Evolutionary conservation across 2,113 vertebrate species (phyloP).

Genomic region (Pleuronectes platessa): DNA sequence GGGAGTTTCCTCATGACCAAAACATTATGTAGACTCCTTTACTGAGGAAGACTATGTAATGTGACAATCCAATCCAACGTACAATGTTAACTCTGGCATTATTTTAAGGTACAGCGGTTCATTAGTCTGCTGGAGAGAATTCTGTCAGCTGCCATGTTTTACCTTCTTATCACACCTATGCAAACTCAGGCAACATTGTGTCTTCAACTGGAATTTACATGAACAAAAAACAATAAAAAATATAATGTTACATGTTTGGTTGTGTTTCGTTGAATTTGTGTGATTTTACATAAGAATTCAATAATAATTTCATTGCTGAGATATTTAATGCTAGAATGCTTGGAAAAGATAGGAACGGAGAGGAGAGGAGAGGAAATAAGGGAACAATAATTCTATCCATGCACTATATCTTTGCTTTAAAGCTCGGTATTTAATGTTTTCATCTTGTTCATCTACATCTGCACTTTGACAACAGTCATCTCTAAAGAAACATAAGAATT

Average conservation of each 20-base stretch:
- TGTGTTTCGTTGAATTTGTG: not conserved
- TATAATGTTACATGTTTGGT: constrained; percentile 21
- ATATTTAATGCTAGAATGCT: too few species aligned
- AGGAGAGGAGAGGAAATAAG: too few species aligned
- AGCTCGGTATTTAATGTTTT: too few species aligned
- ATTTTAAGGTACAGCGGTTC: constrained; percentile 7
- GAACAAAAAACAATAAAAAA: constrained; percentile 47
- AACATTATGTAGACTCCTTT: not conserved
- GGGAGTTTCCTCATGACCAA: constrained; percentile 14
- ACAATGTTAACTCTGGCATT: constrained; percentile 2
- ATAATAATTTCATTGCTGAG: too few species aligned
- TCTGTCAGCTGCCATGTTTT: constrained; percentile 46
- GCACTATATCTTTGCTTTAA: too few species aligned
- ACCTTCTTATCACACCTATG: constrained; percentile 71
- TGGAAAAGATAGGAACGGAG: too few species aligned
- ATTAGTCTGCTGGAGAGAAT: constrained; percentile 1
- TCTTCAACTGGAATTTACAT: constrained; percentile 66
- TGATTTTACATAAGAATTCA: not conserved
- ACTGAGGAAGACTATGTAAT: constrained; percentile 17
- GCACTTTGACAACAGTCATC: too few species aligned
- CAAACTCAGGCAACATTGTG: constrained; percentile 69
- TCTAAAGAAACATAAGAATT: too few species aligned
- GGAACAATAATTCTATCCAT: too few species aligned
- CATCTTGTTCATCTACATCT: too few species aligned
- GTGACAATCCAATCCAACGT: not conserved